Evolutionary conservation across 2,113 vertebrate genomes (phyloP).

Genomic region (Microtus oregoni): DNA sequence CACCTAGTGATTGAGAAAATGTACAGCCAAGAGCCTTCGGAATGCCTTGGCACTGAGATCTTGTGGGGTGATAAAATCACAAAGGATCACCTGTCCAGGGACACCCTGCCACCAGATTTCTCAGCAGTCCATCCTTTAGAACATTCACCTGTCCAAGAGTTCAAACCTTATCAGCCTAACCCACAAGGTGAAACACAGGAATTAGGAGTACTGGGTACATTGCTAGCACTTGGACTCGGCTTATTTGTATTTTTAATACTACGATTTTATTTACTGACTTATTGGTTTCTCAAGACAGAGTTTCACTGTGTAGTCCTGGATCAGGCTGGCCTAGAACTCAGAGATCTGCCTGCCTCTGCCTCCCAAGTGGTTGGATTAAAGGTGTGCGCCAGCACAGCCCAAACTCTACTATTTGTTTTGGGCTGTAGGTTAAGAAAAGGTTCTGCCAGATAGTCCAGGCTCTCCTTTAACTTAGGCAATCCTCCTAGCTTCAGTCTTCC

Average conservation of each 20-base stretch:
- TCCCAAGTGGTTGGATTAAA: neutral
- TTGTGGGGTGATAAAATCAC: neutral
- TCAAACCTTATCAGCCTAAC: neutral
- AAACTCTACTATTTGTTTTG: neutral
- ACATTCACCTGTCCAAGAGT: neutral
- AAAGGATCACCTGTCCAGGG: neutral
- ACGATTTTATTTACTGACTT: neutral
- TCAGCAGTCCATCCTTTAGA: slow-evolving; percentile 6
- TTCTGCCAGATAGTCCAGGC: neutral
- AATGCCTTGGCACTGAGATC: neutral
- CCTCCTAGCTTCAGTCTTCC: neutral
- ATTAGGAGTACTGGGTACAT: neutral
- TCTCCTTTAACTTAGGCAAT: neutral
- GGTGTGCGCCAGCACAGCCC: neutral
- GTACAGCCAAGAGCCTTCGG: neutral
- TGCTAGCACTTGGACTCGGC: slow-evolving; percentile 13
- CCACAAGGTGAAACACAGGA: neutral
- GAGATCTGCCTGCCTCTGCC: neutral
- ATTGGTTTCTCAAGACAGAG: neutral
- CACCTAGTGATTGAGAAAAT: slow-evolving; percentile 3
- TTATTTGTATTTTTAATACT: neutral
- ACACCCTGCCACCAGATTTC: neutral
- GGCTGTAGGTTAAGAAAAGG: neutral
- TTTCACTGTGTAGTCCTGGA: neutral
- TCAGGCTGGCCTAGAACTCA: neutral